Evolutionary conservation across 2,797 vertebrate species (phyloP), one percentile per base, ranked within the genome.

Genomic region (Takifugu rubripes): DNA sequence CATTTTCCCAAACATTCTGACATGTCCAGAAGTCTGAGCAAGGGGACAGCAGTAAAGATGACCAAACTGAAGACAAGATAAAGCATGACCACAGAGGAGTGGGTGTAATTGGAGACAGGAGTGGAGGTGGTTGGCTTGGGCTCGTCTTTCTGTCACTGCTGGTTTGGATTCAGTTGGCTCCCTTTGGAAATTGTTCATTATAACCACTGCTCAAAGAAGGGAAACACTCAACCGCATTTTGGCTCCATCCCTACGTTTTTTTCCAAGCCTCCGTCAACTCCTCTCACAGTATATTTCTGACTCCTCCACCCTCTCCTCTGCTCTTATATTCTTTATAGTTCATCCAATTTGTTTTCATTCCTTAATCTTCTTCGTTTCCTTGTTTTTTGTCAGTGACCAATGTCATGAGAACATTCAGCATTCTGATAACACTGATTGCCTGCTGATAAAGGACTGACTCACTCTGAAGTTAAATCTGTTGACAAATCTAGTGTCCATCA

Each of bases 351-450:
- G 58, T 78, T 80, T 77, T 53, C 25, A n/a, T 78, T 79, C 4
- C 64, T 25, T 11, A 26, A 44, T 66, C 48, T 43, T 47, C 52
- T 48, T 49, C 29, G 33, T 57, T 52, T 47, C 61, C 70, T 62
- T 74, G 59, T 58, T 64, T 81, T 60, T 25, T 56, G 17, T 15
- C 53, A 4, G 46, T 9, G 46, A 33, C 61, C 72, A 10, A 52
- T 78, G 78, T 83, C 82, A 68, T 89, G 84, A 81, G 84, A 88
- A 87, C 77, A 64, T 61, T 43, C 36, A 1, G 65, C 64, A 70
- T 64, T 61, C 70, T 78, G 87, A 87, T 87, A 85, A 87, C 75
- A 59, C 75, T 78, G 83, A 87, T 84, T 79, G 66, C 66, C 47
- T 36, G 59, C 74, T 75, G 85, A 87, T 85, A 81, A 84, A 59